Evolutionary conservation across 2,113 vertebrate species (phyloP).

Genomic region (Oryzias celebensis): DNA sequence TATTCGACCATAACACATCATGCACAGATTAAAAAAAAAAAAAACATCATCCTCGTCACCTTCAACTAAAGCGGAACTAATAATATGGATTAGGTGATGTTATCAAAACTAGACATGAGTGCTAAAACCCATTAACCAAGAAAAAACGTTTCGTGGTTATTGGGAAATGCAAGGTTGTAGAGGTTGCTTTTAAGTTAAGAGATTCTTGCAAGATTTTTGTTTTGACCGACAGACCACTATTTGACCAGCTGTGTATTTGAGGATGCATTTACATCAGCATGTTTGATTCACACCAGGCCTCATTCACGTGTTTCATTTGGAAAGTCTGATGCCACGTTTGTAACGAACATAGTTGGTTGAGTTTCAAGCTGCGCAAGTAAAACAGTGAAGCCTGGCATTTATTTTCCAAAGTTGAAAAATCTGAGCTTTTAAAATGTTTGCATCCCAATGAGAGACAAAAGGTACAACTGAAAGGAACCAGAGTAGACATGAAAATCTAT

Average conservation of each 20-base stretch:
- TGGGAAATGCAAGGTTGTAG: constrained; percentile 60
- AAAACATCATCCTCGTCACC: constrained; percentile 45
- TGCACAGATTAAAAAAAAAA: constrained; percentile 42
- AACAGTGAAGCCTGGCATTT: too few relatives aligned
- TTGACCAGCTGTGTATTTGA: constrained; percentile 38
- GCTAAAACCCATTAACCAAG: constrained; percentile 12
- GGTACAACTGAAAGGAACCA: too few relatives aligned
- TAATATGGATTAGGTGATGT: constrained; percentile 68
- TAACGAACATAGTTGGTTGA: too few relatives aligned
- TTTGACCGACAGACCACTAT: constrained; percentile 72
- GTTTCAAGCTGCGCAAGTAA: too few relatives aligned
- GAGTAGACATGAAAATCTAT: too few relatives aligned
- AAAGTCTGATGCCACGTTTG: too few relatives aligned
- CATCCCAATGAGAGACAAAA: too few relatives aligned
- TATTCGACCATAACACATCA: constrained; percentile 53
- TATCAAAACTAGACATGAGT: constrained; percentile 51
- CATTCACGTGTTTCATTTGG: too few relatives aligned
- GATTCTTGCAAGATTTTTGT: constrained; percentile 59
- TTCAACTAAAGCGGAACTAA: constrained; percentile 54
- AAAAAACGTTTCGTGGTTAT: constrained; percentile 45
- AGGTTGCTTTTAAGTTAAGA: constrained; percentile 49
- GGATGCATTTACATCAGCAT: too few relatives aligned
- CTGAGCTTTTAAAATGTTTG: too few relatives aligned
- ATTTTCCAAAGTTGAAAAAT: too few relatives aligned
- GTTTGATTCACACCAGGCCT: too few relatives aligned